Evolutionary conservation across 2,113 vertebrate genomes (phyloP).

Genomic region (Opisthocomus hoazin): DNA sequence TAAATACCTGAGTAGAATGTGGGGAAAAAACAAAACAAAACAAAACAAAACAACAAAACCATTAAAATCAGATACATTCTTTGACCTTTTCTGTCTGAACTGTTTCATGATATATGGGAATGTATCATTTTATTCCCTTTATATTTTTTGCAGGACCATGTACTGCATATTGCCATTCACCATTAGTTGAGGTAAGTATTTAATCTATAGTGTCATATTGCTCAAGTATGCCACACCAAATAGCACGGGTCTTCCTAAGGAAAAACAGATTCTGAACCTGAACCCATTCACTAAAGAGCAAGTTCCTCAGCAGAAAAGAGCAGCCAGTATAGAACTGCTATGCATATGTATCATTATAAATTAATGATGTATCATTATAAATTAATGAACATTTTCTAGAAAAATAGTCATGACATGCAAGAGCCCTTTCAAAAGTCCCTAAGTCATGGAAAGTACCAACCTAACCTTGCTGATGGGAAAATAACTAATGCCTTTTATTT

Average conservation of each 20-base stretch:
- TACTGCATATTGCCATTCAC: background rate
- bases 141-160: background rate
- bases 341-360: background rate
- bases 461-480: constrained; percentile 16
- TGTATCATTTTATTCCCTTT: fast-evolving
- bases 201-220: background rate
- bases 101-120: background rate
- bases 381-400: background rate
- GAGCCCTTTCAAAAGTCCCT: background rate
- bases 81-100: background rate
- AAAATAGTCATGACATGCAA: background rate
- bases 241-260: background rate
- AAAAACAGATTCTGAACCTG: background rate
- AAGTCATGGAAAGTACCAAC: constrained; percentile 8
- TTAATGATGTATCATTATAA: background rate
- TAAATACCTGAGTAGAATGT: constrained; percentile 76
- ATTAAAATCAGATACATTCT: background rate
- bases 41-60: background rate
- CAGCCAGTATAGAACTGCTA: background rate
- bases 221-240: background rate
- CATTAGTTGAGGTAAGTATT: background rate
- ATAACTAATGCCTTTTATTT: background rate
- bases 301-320: background rate
- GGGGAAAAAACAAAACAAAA: background rate
- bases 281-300: background rate